phyloP scores from a whole-genome alignment of 2,797 vertebrate species.

The Coluber constrictor region DNA sequence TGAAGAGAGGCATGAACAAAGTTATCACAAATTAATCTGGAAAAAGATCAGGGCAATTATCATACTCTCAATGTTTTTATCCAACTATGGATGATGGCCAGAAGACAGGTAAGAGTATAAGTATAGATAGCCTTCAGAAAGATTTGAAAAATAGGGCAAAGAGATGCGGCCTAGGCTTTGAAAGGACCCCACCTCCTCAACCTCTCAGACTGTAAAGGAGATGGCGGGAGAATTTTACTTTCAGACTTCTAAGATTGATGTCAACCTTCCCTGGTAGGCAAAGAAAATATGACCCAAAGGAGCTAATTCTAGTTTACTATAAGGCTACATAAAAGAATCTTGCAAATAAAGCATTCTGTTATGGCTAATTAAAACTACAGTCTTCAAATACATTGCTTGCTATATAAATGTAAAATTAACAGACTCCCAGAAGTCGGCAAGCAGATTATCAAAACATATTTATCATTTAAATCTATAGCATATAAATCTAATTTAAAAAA shows the following conservation, averaged over 20 bases:
- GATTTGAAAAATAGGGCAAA: not conserved
- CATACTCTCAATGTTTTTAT: not conserved
- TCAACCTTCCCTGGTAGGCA: not conserved
- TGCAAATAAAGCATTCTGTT: not conserved
- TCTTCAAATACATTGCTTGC: slow-evolving; percentile 55
- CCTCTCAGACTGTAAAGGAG: not conserved
- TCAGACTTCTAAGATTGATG: not conserved
- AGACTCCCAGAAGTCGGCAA: slow-evolving; percentile 29
- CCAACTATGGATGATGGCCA: not conserved
- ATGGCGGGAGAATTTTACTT: not conserved
- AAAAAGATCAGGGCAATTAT: not conserved
- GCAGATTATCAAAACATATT: slow-evolving; percentile 7
- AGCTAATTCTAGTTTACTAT: not conserved
- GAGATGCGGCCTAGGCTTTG: not conserved
- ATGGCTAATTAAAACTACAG: slow-evolving; percentile 36
- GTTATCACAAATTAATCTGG: not conserved
- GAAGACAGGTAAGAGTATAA: not conserved
- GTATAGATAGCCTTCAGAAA: not conserved
- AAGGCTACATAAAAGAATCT: not conserved
- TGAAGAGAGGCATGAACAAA: not conserved
- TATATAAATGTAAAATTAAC: slow-evolving; percentile 45
- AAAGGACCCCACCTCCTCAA: not conserved
- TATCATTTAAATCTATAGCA: not conserved
- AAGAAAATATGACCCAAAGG: not conserved
- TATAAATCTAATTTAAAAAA: no score